Conservation (phyloP, 2,113 vertebrate species). For the Lathamus discolor region DNA sequence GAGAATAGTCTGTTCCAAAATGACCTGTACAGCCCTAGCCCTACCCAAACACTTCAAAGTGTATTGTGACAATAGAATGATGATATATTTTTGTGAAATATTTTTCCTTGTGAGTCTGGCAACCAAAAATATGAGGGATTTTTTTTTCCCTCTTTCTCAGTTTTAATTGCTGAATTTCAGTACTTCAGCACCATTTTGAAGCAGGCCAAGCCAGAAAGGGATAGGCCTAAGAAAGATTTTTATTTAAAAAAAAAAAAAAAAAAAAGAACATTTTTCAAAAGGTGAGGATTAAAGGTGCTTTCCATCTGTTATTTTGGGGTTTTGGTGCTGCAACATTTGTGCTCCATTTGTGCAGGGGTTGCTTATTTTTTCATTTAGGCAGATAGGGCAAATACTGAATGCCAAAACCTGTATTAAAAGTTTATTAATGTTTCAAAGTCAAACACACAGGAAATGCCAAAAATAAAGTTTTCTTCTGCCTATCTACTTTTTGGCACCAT, state of each 20-base stretch:
- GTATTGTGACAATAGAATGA: not conserved
- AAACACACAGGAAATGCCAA: not conserved
- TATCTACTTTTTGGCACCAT: not conserved
- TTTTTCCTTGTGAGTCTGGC: not conserved
- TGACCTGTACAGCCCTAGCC: not conserved
- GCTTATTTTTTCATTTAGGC: not conserved
- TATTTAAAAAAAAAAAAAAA: not conserved
- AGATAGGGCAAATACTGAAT: not conserved
- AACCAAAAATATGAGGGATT: not conserved
- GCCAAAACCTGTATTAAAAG: not conserved
- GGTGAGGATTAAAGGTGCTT: not conserved
- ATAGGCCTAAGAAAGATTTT: not conserved
- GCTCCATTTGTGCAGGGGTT: not conserved
- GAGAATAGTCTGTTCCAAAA: not conserved
- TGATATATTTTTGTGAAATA: not conserved
- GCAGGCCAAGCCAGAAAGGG: not conserved
- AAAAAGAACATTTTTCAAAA: not conserved
- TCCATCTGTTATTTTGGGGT: not conserved
- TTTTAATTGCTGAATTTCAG: slow-evolving; percentile 1
- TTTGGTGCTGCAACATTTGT: not conserved
- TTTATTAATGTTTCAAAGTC: not conserved
- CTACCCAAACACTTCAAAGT: not conserved
- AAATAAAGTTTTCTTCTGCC: not conserved
- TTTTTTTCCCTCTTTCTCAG: not conserved
- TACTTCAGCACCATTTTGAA: not conserved